phyloP scores from a whole-genome alignment of 2,113 vertebrate genomes.

The Elachura formosa region DNA sequence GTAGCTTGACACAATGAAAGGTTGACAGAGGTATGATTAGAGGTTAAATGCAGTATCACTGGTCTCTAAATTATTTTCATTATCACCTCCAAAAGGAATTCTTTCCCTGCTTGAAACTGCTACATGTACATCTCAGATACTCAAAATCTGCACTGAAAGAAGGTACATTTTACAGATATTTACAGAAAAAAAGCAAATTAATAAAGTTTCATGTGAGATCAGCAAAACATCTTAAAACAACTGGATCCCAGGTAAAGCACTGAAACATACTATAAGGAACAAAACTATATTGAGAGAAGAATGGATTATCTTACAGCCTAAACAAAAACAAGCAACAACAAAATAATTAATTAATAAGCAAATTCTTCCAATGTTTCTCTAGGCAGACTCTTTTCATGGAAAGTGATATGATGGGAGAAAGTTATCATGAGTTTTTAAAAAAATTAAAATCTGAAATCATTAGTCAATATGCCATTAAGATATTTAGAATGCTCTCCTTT shows the following conservation, averaged over 20 bases:
- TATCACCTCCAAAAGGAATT: background rate
- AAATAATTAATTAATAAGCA: background rate
- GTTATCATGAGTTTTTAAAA: background rate
- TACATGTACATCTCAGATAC: background rate
- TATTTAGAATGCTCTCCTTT: background rate
- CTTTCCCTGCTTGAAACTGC: background rate
- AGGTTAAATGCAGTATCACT: background rate
- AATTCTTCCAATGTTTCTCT: background rate
- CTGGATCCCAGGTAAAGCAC: background rate
- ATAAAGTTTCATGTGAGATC: background rate
- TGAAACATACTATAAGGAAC: background rate
- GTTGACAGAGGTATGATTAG: background rate
- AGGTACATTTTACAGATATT: background rate
- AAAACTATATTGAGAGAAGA: background rate
- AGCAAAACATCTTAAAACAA: background rate
- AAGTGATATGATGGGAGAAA: background rate
- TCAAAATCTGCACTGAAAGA: background rate
- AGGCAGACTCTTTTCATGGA: background rate
- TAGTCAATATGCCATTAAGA: background rate
- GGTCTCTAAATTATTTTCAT: background rate
- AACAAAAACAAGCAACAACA: background rate
- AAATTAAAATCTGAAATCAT: background rate
- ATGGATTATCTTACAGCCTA: background rate
- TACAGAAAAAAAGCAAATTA: background rate
- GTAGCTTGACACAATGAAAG: background rate